Evolutionary conservation across 1,140 invertebrate species (phyloP), one percentile per base, ranked within the genome.

Genomic region (Temnothorax curvispinosus): DNA sequence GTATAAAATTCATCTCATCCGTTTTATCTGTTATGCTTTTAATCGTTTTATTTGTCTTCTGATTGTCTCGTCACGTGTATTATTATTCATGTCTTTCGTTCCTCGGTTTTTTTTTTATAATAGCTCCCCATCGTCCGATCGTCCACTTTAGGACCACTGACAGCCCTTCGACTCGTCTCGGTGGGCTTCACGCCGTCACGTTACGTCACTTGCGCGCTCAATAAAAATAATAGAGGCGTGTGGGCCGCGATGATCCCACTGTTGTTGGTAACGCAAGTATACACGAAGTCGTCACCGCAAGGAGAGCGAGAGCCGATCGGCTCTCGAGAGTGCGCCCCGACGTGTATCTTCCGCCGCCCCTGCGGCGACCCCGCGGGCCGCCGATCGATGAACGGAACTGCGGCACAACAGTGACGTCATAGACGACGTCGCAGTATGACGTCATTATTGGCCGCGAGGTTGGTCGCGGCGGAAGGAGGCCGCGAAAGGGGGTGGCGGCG

Each of bases 321-420:
- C 35, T 41, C 13, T 54, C 62, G 62, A 65, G 60, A 78, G 44
- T 2, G 38, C 74, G 60, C 52, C 47, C 35, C 27, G 15, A 35
- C 74, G 62, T 35, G 8, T 80, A 50, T 54, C 60, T 54, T 87
- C 75, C 86, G 78, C 89, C 89, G 78, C 58, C 88, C 88, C 85
- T 89, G 89, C 86, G 76, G 35, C 52, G 52, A 58, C 60, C 56
- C 75, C 67, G 69, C 47, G 82, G 27, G 72, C 38, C 8, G 74
- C 21, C 85, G 92, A 94, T 95, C 94, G 94, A 95, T 94, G 89
- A 93, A 92, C 94, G 94, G 94, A 94, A 95, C 94, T 94, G 94
- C 94, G 94, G 94, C 93, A 95, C 89, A 93, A 92, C 93, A 86
- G 91, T 94, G 93, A 94, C 94, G 94, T 95, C 93, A 95, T 91